Evolutionary conservation across 2,113 vertebrate species (phyloP).

Genomic region (Xiphias gladius): DNA sequence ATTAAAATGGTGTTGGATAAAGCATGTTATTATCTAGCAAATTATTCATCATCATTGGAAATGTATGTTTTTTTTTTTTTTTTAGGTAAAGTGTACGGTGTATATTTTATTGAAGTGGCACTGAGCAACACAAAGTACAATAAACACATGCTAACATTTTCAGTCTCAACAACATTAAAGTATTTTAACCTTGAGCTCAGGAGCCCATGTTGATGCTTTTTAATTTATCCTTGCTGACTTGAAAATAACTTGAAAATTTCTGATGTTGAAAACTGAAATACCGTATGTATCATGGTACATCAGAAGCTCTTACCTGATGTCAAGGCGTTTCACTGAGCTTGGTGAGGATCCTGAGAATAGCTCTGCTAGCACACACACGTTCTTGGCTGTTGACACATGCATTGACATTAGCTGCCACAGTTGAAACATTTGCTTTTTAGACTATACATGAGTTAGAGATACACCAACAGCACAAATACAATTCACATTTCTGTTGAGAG

Average conservation of each 20-base stretch:
- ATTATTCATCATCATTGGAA: too few relatives aligned
- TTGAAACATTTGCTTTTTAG: background rate
- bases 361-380: conserved; percentile 87
- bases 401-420: background rate
- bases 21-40: too few relatives aligned
- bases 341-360: conserved; percentile 88
- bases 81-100: too few relatives aligned
- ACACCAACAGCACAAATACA: background rate
- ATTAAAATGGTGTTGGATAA: too few relatives aligned
- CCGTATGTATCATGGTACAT: background rate
- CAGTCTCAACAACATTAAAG: too few relatives aligned
- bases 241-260: too few relatives aligned
- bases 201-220: too few relatives aligned
- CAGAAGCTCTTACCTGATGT: conserved; percentile 87
- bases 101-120: too few relatives aligned
- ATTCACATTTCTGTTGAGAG: background rate
- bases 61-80: too few relatives aligned
- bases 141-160: too few relatives aligned
- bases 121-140: too few relatives aligned
- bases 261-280: background rate
- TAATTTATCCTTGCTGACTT: background rate
- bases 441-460: background rate
- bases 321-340: conserved; percentile 86
- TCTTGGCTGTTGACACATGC: conserved; percentile 83
- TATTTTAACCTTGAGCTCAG: too few relatives aligned